Evolutionary conservation across 2,888 invertebrate genomes (phyloP), one percentile per base, ranked within the genome.

Genomic region (Drosophila niveifrons): DNA sequence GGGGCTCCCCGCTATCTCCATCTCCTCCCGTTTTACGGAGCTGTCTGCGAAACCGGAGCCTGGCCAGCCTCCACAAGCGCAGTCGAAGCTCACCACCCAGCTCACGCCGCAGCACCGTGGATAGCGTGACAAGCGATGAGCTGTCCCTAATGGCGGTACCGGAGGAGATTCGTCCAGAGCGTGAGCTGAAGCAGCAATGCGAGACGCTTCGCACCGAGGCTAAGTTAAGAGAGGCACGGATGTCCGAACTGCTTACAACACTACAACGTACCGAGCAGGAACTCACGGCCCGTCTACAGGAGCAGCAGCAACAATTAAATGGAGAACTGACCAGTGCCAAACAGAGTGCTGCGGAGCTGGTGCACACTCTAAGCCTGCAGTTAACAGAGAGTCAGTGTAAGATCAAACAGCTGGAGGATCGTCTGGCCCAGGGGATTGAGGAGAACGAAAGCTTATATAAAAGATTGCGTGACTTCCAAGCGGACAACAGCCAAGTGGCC

Each of bases 201-300:
- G 94, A 95, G 57, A 94, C 96, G 82, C 92, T 96, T 70, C 94
- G 96, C 48, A 95, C 95, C 91, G 96, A 96, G 82, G 95, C 96
- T 53, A 94, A 94, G 53, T 93, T 95, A 72, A 94, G 95, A 72
- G 96, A 96, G 89, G 94, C 95, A 82, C 94, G 95, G 90, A 95
- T 97, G 93, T 96, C 97, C 78, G 96, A 97, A 81, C 92, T 97
- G 73, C 94, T 97, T 44, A 94, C 94, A 46, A 94, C 95, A n/a
- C 93, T 97, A 65, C 96, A 97, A 89, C 94, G 95, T 84, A 96
- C 95, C 70, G 96, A 97, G 90, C 95, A 95, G 78, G 96, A 97
- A 92, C 92, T 96, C 59, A 95, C 94, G 69, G 93, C 95, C 75
- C 94, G 95, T 89, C 94, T 96, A 31, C 94, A 95, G 88, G 96